phyloP scores from a whole-genome alignment of 2,797 vertebrate genomes.

The Synanceia verrucosa region DNA sequence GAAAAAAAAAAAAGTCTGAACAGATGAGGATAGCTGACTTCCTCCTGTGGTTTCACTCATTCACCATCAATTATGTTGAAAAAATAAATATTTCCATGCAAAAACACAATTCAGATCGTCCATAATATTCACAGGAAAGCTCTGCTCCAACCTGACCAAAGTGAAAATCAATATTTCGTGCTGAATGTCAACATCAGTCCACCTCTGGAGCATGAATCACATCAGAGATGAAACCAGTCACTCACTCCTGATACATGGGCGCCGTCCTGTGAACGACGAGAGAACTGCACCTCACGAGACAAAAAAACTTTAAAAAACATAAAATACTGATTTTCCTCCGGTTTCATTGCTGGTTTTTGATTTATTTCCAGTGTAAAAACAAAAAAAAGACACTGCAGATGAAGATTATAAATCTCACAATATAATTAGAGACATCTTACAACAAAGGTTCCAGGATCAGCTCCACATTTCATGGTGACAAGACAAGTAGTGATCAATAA shows the following conservation, averaged over 20 bases:
- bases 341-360: background rate
- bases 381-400: background rate
- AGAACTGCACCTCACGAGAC: background rate
- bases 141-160: too few relatives aligned
- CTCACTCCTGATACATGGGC: background rate
- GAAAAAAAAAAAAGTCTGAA: background rate
- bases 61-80: background rate
- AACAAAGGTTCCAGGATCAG: background rate
- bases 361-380: conserved; percentile 33
- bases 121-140: background rate
- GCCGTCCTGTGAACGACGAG: conserved; percentile 7
- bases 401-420: background rate
- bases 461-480: background rate
- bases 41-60: too few relatives aligned
- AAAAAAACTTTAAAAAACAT: background rate
- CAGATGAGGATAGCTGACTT: too few relatives aligned
- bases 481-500: background rate
- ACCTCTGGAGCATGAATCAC: too few relatives aligned
- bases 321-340: background rate
- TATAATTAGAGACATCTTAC: background rate
- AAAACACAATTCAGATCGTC: fast-evolving
- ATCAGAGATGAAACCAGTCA: too few relatives aligned
- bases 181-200: background rate
- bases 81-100: background rate
- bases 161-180: background rate